A percentile compares a stretch with the other conserved stretches of the same genome.
These are phyloP conservation scores for Furnarius figulus DNA, from an alignment of 2,113 vertebrate species.

Conservation along the genomic window DNA sequence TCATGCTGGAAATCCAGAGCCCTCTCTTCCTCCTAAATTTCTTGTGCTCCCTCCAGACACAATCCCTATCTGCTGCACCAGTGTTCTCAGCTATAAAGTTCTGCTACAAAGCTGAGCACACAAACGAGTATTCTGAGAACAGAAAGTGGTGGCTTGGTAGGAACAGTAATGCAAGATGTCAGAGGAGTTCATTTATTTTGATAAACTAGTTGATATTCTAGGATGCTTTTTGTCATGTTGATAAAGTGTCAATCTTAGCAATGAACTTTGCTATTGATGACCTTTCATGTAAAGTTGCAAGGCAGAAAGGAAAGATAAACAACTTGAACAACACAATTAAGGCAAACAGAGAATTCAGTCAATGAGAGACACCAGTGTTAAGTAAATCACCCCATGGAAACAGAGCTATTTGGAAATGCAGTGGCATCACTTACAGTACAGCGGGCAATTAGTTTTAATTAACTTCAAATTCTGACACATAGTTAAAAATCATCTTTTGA, in stretches of 20 bases:
- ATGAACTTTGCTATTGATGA: slow-evolving; percentile 10
- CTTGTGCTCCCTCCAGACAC: not conserved
- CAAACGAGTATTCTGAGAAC: not conserved
- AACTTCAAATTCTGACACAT: slow-evolving; percentile 67
- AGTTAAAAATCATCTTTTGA: slow-evolving; percentile 23
- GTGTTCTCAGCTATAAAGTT: not conserved
- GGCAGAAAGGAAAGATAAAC: slow-evolving; percentile 36
- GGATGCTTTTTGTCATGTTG: not conserved
- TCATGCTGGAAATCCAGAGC: not conserved
- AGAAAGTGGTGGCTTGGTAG: not conserved
- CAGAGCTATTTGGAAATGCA: slow-evolving; percentile 43
- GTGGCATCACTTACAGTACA: slow-evolving; percentile 45
- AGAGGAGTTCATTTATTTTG: not conserved
- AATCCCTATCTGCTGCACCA: not conserved
- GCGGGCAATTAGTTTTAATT: slow-evolving; percentile 71
- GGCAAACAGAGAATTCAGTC: slow-evolving; percentile 16
- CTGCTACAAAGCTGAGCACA: not conserved
- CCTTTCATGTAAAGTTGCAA: not conserved
- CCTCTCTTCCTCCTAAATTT: not conserved
- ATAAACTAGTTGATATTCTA: not conserved
- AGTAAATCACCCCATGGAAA: slow-evolving; percentile 39
- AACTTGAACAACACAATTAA: slow-evolving; percentile 29
- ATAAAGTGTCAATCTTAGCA: not conserved
- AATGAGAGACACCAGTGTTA: not conserved
- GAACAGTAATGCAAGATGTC: not conserved